A percentile compares a stretch with the other conserved stretches of the same genome.
Evolutionary conservation across 2,888 invertebrate species (phyloP).

Genomic region (Chromoteleia sp.): DNA sequence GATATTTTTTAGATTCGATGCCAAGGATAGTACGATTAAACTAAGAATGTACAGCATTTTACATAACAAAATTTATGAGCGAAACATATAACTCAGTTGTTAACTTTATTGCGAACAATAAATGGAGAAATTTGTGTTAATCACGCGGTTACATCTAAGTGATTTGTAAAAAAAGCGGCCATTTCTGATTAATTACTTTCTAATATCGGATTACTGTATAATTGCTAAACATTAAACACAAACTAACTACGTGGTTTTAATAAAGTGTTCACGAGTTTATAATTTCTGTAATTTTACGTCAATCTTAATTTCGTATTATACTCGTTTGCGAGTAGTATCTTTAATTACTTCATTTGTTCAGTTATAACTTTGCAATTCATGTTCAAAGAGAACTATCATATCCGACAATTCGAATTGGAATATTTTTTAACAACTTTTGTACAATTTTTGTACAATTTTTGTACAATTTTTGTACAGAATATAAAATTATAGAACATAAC

Average conservation of each 20-base stretch:
- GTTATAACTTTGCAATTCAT: too few species aligned
- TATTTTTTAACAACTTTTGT: too few species aligned
- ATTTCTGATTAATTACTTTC: conserved; percentile 7
- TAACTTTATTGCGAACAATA: conserved; percentile 20
- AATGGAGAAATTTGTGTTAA: conserved; percentile 17
- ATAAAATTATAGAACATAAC: too few species aligned
- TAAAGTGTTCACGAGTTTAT: background rate
- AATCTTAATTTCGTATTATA: too few species aligned
- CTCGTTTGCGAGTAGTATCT: too few species aligned
- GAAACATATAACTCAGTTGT: conserved; percentile 13
- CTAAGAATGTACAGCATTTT: conserved; percentile 5
- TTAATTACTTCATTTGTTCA: too few species aligned
- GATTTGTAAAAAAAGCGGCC: conserved; percentile 6
- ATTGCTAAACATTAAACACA: conserved; percentile 12
- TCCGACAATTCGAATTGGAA: too few species aligned
- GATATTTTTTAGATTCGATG: too few species aligned
- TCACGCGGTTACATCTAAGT: conserved; percentile 7
- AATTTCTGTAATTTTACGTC: conserved; percentile 8
- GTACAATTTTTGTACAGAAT: too few species aligned
- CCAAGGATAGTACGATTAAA: background rate
- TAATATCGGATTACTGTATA: conserved; percentile 11
- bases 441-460: too few species aligned
- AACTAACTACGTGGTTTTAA: conserved; percentile 7
- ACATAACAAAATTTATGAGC: conserved; percentile 22
- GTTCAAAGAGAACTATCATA: too few species aligned